phyloP scores from a whole-genome alignment of 2,113 vertebrate species.

The Melozone crissalis region DNA sequence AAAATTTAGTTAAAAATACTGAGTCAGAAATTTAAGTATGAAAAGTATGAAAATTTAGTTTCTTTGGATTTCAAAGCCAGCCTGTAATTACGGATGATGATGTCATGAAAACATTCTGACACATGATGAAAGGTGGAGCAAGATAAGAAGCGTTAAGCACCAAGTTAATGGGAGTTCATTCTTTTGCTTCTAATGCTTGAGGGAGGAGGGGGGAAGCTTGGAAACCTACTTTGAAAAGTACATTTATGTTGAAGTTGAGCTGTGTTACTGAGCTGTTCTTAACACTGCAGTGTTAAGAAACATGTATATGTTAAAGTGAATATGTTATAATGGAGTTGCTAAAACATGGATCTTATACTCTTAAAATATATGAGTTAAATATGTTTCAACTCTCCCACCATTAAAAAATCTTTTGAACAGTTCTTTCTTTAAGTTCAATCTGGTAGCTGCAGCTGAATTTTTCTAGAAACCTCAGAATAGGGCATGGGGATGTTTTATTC shows the following conservation, averaged over 20 bases:
- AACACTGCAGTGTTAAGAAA: not conserved
- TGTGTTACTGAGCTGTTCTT: not conserved
- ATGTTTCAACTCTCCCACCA: not conserved
- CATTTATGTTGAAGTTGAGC: not conserved
- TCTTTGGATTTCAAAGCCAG: not conserved
- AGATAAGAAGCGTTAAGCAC: rapidly evolving
- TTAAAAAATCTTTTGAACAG: too few species aligned
- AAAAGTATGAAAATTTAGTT: not conserved
- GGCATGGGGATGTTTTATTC: not conserved
- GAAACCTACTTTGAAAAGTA: not conserved
- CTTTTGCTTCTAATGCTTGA: too few species aligned
- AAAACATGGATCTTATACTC: rapidly evolving
- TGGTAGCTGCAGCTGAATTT: not conserved
- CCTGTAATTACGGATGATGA: not conserved
- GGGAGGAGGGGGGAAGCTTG: not conserved
- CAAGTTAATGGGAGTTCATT: too few species aligned
- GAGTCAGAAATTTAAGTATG: not conserved
- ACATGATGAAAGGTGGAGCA: not conserved
- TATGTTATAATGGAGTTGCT: not conserved
- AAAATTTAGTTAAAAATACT: not conserved
- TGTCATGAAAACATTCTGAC: not conserved
- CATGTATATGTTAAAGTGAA: rapidly evolving
- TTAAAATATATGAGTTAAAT: not conserved
- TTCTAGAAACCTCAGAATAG: not conserved
- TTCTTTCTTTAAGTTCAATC: not conserved